Conservation (phyloP, 2,888 invertebrate species). For the Luperina nickerlii region DNA sequence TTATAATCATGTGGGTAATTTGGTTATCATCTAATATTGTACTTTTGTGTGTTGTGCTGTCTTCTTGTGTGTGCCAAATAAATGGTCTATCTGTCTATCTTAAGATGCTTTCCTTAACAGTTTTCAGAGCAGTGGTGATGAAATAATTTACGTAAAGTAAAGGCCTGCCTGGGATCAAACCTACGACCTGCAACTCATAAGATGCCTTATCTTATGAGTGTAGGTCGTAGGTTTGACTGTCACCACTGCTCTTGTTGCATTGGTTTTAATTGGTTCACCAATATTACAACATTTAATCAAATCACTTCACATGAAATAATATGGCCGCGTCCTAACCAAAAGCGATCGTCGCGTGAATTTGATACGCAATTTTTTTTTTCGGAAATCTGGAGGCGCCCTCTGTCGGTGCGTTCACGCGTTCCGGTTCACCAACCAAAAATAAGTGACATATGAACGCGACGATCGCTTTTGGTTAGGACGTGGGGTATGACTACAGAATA, state of each 20-base stretch:
- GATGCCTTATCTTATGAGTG: background rate
- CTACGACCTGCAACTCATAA: background rate
- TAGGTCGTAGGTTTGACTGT: no score
- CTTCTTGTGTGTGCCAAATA: no score
- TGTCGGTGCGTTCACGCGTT: background rate
- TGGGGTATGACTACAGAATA: background rate
- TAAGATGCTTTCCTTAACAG: background rate
- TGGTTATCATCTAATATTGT: no score
- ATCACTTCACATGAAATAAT: background rate
- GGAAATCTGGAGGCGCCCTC: no score
- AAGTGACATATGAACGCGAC: background rate
- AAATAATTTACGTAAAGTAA: background rate
- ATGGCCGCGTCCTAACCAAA: background rate
- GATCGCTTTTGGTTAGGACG: background rate
- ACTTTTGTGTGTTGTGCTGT: no score
- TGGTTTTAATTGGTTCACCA: background rate
- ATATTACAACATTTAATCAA: background rate
- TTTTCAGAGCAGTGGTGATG: background rate
- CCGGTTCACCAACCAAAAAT: background rate
- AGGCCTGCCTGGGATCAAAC: background rate
- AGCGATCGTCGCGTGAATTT: background rate
- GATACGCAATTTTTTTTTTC: background rate
- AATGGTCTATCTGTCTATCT: no score
- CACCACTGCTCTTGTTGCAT: background rate
- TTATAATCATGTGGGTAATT: no score